phyloP scores from a whole-genome alignment of 2,113 vertebrate species.

The Octodon degus region DNA sequence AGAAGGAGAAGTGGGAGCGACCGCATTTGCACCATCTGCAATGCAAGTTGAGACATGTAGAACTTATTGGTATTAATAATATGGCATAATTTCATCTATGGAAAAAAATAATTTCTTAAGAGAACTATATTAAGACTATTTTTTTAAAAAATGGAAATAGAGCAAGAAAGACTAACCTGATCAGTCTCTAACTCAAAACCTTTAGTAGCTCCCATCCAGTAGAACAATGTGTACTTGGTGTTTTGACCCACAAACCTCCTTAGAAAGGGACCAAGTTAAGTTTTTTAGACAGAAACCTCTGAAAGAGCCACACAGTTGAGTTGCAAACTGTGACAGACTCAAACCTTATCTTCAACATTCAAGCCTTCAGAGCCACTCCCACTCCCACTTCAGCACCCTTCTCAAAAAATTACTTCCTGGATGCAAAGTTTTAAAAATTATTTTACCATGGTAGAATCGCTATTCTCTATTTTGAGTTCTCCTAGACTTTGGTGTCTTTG shows the following conservation, averaged over 20 bases:
- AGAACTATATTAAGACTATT: slow-evolving; percentile 21
- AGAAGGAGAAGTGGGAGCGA: background rate
- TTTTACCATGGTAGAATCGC: background rate
- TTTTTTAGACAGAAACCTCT: slow-evolving; percentile 20
- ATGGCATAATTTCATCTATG: slow-evolving; percentile 1
- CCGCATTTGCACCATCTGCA: background rate
- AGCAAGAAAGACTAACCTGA: background rate
- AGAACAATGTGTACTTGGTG: slow-evolving; percentile 32
- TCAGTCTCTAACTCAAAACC: slow-evolving; percentile 9
- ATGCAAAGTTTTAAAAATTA: background rate
- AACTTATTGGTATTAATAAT: background rate
- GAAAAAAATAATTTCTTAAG: slow-evolving; percentile 18
- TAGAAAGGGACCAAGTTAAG: slow-evolving; percentile 3
- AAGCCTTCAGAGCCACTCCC: background rate
- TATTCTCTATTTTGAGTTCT: background rate
- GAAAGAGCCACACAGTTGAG: background rate
- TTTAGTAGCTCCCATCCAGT: background rate
- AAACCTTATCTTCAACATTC: background rate
- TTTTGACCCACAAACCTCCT: background rate
- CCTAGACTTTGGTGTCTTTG: background rate
- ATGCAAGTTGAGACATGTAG: background rate
- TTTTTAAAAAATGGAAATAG: slow-evolving; percentile 46
- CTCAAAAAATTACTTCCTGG: background rate
- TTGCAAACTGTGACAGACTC: background rate
- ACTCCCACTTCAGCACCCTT: background rate